Conservation (phyloP, 2,888 invertebrate species). For the Teleiodes luculella region DNA sequence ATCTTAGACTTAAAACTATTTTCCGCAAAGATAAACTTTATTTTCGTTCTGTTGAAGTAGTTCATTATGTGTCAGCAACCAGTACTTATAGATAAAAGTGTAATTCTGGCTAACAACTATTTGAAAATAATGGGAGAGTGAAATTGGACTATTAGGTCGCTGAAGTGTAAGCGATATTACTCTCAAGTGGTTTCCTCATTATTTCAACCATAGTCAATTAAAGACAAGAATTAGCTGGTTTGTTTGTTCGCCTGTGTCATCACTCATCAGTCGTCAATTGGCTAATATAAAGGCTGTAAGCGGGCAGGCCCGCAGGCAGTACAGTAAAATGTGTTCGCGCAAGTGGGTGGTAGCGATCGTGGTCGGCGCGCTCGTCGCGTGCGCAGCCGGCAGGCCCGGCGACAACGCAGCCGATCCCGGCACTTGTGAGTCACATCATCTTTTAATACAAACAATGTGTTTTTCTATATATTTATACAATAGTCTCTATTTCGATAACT, state of each 20-base stretch:
- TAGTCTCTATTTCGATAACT: no score
- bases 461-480: no score
- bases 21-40: no score
- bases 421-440: conserved; percentile 1
- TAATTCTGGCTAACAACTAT: neutral
- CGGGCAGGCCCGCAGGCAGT: conserved; percentile 12
- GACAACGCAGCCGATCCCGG: conserved; percentile 9
- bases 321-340: conserved; percentile 18
- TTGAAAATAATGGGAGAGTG: neutral
- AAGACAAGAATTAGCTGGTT: neutral
- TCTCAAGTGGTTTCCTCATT: conserved; percentile 8
- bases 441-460: no score
- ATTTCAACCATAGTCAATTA: neutral
- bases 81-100: neutral
- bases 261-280: neutral
- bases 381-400: conserved; percentile 34
- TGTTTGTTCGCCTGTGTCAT: neutral
- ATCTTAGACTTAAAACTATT: no score
- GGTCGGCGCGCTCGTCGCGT: conserved; percentile 33
- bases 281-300: conserved; percentile 33
- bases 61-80: no score
- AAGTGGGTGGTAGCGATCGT: conserved; percentile 36
- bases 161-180: neutral
- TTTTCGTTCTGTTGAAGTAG: no score
- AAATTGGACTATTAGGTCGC: neutral